Percentiles rank a stretch among this genome's conserved stretches.
These are phyloP conservation scores for Heliconius ismenius DNA, from an alignment of 2,888 invertebrate species.

Conservation along the genomic window DNA sequence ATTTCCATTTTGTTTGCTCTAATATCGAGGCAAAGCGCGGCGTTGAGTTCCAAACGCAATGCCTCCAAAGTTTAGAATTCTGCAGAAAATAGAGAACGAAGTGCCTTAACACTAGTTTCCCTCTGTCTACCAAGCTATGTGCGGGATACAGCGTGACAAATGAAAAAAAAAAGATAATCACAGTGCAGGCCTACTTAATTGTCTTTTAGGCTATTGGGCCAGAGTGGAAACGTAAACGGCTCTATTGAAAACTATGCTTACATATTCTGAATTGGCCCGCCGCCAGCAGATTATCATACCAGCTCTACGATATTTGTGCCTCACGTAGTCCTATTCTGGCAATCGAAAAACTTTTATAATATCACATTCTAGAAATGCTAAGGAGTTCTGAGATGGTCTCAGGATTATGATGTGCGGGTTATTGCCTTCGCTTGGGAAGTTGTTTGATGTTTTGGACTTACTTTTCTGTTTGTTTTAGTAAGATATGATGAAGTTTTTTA, in stretches of 20 bases:
- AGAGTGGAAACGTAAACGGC: slow-evolving; percentile 45
- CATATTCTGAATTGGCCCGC: slow-evolving; percentile 72
- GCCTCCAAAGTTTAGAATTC: too few species aligned
- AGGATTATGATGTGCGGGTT: slow-evolving; percentile 20
- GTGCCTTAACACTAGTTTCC: too few species aligned
- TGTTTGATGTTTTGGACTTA: slow-evolving; percentile 8
- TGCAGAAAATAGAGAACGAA: too few species aligned
- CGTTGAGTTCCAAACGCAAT: too few species aligned
- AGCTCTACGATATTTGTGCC: slow-evolving; percentile 33
- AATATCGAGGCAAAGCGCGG: too few species aligned
- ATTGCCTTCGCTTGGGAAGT: background rate
- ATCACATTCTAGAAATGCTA: slow-evolving; percentile 55
- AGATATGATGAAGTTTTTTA: background rate
- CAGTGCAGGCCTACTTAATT: slow-evolving; percentile 42
- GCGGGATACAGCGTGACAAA: too few species aligned
- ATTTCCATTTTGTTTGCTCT: too few species aligned
- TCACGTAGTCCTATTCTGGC: slow-evolving; percentile 58
- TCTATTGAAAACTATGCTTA: slow-evolving; percentile 50
- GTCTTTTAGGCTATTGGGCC: slow-evolving; percentile 41
- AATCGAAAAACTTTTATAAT: slow-evolving; percentile 81
- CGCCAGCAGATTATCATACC: slow-evolving; percentile 75
- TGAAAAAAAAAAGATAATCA: slow-evolving; percentile 15
- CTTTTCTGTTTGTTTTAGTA: background rate
- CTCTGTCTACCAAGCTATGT: too few species aligned
- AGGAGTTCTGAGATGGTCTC: slow-evolving; percentile 31